Conservation (phyloP, 2,888 invertebrate species). For the Aspidapion aeneum region DNA sequence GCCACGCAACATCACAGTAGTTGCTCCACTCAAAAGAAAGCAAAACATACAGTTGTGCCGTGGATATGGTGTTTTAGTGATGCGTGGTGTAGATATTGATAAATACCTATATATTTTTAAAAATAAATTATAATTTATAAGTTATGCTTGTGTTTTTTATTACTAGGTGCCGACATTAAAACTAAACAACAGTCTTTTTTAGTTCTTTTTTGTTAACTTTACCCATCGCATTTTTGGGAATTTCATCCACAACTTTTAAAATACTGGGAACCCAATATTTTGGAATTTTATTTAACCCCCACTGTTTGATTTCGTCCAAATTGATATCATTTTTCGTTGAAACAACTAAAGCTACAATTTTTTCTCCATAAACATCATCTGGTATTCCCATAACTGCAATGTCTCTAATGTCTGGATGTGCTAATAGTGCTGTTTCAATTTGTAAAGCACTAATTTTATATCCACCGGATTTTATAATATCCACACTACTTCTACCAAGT, state of each 20-base stretch:
- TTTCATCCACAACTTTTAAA: constrained; percentile 57
- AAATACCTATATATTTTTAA: no score
- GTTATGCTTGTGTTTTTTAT: no score
- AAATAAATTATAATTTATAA: no score
- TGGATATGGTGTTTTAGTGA: constrained; percentile 89
- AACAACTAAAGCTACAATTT: constrained; percentile 54
- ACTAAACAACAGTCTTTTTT: constrained; percentile 26
- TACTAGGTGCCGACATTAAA: no score
- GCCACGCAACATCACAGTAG: constrained; percentile 71
- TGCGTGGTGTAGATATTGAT: no score
- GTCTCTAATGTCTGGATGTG: constrained; percentile 70
- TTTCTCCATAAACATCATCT: constrained; percentile 79
- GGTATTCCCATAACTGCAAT: constrained; percentile 68
- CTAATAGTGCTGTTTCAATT: constrained; percentile 75
- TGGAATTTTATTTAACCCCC: constrained; percentile 54
- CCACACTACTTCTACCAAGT: constrained; percentile 76
- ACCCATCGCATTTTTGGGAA: constrained; percentile 85
- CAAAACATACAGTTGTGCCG: constrained; percentile 79
- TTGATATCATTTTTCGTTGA: constrained; percentile 18
- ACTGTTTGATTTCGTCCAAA: constrained; percentile 18
- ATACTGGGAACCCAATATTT: constrained; percentile 70
- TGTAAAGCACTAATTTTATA: constrained; percentile 85
- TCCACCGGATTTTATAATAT: constrained; percentile 83
- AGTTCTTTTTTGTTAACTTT: constrained; percentile 73
- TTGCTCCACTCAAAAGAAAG: constrained; percentile 73